Evolutionary conservation across 2,113 vertebrate species (phyloP).

Genomic region (Glaucomys volans): DNA sequence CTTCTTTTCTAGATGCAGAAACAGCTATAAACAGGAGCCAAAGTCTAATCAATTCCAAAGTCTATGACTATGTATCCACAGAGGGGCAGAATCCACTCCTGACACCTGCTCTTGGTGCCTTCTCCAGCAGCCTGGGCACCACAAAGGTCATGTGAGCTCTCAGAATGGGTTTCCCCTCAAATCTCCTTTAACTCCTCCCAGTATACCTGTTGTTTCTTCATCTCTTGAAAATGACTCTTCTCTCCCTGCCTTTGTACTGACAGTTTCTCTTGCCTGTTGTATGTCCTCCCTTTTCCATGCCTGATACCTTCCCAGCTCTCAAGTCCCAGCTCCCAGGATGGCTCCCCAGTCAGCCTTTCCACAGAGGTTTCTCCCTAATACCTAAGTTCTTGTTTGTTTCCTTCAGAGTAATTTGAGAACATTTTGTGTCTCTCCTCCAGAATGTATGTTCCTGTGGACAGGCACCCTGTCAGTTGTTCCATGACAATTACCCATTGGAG

Average conservation of each 20-base stretch:
- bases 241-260: background rate
- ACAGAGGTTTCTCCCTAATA: background rate
- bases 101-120: background rate
- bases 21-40: background rate
- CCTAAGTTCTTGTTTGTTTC: background rate
- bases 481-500: background rate
- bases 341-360: background rate
- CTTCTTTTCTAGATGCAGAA: background rate
- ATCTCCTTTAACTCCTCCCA: background rate
- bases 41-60: background rate
- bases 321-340: background rate
- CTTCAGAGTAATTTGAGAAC: background rate
- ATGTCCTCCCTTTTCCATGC: background rate
- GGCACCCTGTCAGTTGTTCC: background rate
- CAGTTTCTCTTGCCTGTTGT: background rate
- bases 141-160: background rate
- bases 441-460: background rate
- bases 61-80: fast-evolving
- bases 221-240: background rate
- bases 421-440: background rate
- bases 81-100: background rate
- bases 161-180: background rate
- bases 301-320: background rate
- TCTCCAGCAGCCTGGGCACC: background rate
- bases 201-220: background rate